Percentiles rank a stretch among this genome's conserved stretches.
These are phyloP conservation scores for Dromius quadrimaculatus DNA, from an alignment of 2,888 invertebrate genomes.

Conservation along the genomic window DNA sequence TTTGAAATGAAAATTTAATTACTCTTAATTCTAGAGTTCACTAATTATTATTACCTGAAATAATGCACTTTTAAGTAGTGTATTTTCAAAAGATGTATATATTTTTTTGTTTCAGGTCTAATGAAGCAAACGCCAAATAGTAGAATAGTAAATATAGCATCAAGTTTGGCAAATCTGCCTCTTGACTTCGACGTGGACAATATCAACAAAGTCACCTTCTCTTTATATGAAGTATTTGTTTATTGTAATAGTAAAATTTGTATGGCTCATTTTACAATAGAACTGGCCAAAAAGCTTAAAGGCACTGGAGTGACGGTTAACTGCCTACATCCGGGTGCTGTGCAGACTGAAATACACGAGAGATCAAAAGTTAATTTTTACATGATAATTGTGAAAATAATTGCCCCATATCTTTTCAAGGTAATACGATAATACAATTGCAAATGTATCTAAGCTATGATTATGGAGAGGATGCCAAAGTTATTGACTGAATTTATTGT, in stretches of 20 bases:
- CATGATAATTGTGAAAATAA: neutral
- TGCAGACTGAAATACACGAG: slow-evolving; percentile 60
- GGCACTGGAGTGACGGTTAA: slow-evolving; percentile 62
- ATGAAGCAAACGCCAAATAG: slow-evolving; percentile 63
- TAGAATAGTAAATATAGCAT: slow-evolving; percentile 63
- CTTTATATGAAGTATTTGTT: slow-evolving; percentile 54
- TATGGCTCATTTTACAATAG: slow-evolving; percentile 62
- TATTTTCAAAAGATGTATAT: too few species aligned
- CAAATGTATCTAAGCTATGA: too few species aligned
- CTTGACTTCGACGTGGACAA: slow-evolving; percentile 41
- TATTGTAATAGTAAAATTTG: slow-evolving; percentile 64
- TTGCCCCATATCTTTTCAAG: neutral
- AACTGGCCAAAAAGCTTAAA: slow-evolving; percentile 61
- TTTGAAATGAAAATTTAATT: too few species aligned
- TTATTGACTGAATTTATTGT: too few species aligned
- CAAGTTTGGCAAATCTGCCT: slow-evolving; percentile 54
- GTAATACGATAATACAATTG: too few species aligned
- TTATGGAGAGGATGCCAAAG: too few species aligned
- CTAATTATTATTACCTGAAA: too few species aligned
- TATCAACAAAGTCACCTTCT: slow-evolving; percentile 43
- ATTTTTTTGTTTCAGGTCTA: slow-evolving; percentile 59
- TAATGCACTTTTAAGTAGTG: too few species aligned
- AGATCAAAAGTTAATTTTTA: neutral
- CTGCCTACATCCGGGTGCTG: slow-evolving; percentile 63
- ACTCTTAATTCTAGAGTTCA: too few species aligned